Evolutionary conservation across 1,140 invertebrate species (phyloP), one percentile per base, ranked within the genome.

Genomic region (Pogonomyrmex barbatus): DNA sequence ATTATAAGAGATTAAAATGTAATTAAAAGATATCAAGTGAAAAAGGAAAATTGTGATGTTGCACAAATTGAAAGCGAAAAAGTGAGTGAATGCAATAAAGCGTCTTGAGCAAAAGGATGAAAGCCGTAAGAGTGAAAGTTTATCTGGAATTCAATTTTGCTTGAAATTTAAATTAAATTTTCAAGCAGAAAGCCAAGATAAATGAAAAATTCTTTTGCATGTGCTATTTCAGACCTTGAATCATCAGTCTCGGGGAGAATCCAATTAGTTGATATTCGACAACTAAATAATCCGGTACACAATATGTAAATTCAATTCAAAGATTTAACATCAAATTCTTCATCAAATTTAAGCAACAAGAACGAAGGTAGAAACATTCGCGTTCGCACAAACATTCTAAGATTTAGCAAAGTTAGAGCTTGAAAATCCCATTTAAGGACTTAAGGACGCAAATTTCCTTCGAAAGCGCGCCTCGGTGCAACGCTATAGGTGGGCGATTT

Each of bases 401-500:
- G 68, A 83, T 50, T 45, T n/a, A 47, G 30, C 30, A 39, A 71
- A 71, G 79, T 83, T 47, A 54, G 17, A 83, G 68, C 70, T 62
- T 47, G 68, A 83, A 83, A 83, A 83, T 73, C 79, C 79, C 12
- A 75, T 60, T 73, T 83, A 73, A 73, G 54, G 52, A 73, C 68
- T 83, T 56, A 39, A 47, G 10, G 6, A 60, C 54, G 68, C 79
- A 60, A 83, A 83, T 83, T 73, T 73, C 79, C 68, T 60, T 39
- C 39, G 33, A 71, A 75, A 73, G 42, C 68, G 54, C 78, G 36
- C 36, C 70, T 24, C 71, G 4, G 14, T 56, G 56, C 52, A 24
- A 30, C 67, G 24, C 24, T 2, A 24, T 30, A 3, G 62, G 42
- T 8, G n/a, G 79, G 30, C 54, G 68, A 73, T 75, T 75, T 83